Evolutionary conservation across 2,888 invertebrate genomes (phyloP), one percentile per base, ranked within the genome.

Genomic region (Leucoptera coffeella): DNA sequence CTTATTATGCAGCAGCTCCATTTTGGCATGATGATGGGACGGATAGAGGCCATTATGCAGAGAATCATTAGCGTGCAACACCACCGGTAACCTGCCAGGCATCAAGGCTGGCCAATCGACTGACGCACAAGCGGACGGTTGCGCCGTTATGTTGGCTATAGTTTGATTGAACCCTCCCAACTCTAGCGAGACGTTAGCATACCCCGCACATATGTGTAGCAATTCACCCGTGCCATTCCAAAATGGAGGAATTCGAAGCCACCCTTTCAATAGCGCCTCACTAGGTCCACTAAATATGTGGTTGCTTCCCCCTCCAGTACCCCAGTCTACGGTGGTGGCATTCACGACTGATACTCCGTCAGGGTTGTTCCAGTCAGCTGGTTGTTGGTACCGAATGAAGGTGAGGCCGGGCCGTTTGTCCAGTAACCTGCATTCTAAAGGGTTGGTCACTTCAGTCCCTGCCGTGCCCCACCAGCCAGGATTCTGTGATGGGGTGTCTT

Each of bases 401-500:
- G 92, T 93, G 3, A 94, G 71, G 0, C 94, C 95, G 0, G 94
- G 91, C 13, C 91, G 74, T 35, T 80, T 80, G 50, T 89, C 89
- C 37, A 81, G 59, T 26, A 77, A 65, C 30, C 87, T 81, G 45
- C 94, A 94, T 45, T 87, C 79, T 15, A 83, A 79, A 0, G 90
- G 81, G 20, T 71, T 62, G 0, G 77, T 74, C 14, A 88, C 79
- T 53, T 84, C 84, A 0, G 81, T 81, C 12, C 90, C 91, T 31
- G 85, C 82, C 2, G 80, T 61, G 3, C 90, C 90, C 93, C 93
- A 93, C 92, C 92, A 93, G 1, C 88, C 89, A 1, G 84, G 82
- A 36, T 82, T 81, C 45, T 85, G 84, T 6, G 85, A 84, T 1
- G 85, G 84, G 12, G 85, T 85, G 41, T 87, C 87, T 45, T 89